Evolutionary conservation across 2,888 invertebrate species (phyloP), one percentile per base, ranked within the genome.

Genomic region (Lomographa bimaculata): DNA sequence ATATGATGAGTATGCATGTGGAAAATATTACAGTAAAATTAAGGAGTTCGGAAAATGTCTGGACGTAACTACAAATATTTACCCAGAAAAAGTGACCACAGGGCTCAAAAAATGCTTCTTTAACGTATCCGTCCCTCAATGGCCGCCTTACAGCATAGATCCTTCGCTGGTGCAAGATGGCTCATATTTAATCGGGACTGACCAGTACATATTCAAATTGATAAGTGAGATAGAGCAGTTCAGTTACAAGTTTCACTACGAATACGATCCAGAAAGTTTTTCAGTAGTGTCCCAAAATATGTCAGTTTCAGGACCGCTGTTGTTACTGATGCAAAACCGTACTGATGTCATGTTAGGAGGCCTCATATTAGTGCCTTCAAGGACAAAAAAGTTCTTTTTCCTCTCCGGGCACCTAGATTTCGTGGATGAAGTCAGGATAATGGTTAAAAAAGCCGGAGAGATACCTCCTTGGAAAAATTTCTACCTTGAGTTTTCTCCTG

Each of bases 1-100:
- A 0, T 81, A 64, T 21, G 68, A 73, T 34, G 71, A 81, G 24
- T 71, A 63, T 28, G 67, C 64, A 0, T 83, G 83, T 27, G 83
- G 83, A 7, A 68, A 62, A 35, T 61, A 65, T 21, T 81, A 71
- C 36, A 50, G 55, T 1, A 46, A 54, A 12, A 45, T 82, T 5
- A 67, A 69, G 8, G 39, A 54, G 16, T 53, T 60, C 1, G 83
- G 82, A 3, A 49, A 60, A 33, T 82, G 82, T 43, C 46, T 41
- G 6, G 27, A 50, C n/a, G 4, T 45, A 1, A 30, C 44, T 0
- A 16, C 37, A 0, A 25, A 62, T 25, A 41, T 77, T 5, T 76
- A 61, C 39, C 64, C 66, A 3, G 12, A 60, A 2, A 79, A 74
- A 58, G 29, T 63, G 1, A 42, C 54, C 2, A 71, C 56, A 1